phyloP scores from a whole-genome alignment of 2,888 invertebrate species.

The Brenthis daphne region DNA sequence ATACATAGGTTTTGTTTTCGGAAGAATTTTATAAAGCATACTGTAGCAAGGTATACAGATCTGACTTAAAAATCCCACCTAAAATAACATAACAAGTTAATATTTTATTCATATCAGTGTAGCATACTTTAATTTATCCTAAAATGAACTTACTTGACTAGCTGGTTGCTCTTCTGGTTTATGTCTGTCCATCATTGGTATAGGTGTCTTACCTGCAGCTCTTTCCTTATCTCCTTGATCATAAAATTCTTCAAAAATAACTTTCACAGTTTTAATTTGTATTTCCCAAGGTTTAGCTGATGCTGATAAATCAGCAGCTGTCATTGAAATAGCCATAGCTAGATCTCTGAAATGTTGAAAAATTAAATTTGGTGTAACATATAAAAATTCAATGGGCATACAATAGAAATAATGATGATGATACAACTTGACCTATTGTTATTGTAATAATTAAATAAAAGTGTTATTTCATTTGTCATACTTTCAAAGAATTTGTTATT shows the following conservation, averaged over 20 bases:
- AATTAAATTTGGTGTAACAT: conserved; percentile 38
- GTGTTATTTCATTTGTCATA: background rate
- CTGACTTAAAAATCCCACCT: conserved; percentile 90
- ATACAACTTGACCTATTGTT: background rate
- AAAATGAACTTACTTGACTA: conserved; percentile 82
- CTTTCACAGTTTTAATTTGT: conserved; percentile 89
- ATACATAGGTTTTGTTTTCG: conserved; percentile 86
- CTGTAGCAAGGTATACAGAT: conserved; percentile 92
- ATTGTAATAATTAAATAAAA: no score
- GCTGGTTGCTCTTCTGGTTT: conserved; percentile 88
- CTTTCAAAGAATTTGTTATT: background rate
- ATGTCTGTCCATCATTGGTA: conserved; percentile 91
- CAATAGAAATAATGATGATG: background rate
- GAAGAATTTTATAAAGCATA: conserved; percentile 85
- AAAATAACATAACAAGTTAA: conserved; percentile 38
- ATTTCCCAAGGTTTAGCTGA: conserved; percentile 93
- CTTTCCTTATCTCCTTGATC: conserved; percentile 89
- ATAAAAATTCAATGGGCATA: conserved; percentile 6
- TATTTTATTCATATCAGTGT: background rate
- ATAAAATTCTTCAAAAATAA: conserved; percentile 92
- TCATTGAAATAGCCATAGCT: conserved; percentile 90
- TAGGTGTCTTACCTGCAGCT: conserved; percentile 85
- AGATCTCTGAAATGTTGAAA: conserved; percentile 70
- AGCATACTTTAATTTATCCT: conserved; percentile 39
- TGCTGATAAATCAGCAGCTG: conserved; percentile 91